These are phyloP conservation scores for Digitonthophagus gazella DNA, from an alignment of 2,888 invertebrate species.

Conservation along the genomic window DNA sequence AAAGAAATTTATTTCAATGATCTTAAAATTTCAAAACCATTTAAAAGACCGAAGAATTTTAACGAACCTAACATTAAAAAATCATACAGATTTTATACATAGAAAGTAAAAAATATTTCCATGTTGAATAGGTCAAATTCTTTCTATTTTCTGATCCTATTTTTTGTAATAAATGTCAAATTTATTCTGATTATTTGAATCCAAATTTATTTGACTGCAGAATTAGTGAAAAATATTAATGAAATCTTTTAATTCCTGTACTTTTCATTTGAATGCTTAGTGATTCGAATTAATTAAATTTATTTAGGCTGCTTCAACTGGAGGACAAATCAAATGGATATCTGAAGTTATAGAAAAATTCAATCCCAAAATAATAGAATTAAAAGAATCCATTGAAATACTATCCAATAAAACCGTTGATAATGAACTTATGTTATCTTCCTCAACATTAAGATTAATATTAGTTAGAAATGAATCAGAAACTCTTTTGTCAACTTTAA, in stretches of 20 bases:
- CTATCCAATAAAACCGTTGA: background rate
- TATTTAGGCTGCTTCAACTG: background rate
- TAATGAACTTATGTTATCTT: background rate
- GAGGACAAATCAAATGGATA: background rate
- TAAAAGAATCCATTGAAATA: background rate
- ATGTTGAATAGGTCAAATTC: too few species aligned
- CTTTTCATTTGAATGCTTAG: too few species aligned
- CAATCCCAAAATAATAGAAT: slow-evolving; percentile 4
- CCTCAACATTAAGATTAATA: background rate
- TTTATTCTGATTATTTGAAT: too few species aligned
- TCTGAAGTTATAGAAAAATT: background rate
- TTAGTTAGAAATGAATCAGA: background rate
- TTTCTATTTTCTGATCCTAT: too few species aligned
- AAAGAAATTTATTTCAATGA: too few species aligned
- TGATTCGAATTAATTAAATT: background rate
- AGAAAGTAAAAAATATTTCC: too few species aligned
- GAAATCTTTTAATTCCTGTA: background rate
- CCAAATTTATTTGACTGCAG: too few species aligned
- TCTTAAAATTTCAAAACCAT: too few species aligned
- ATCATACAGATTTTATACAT: too few species aligned
- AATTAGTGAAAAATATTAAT: background rate
- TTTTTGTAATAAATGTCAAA: too few species aligned
- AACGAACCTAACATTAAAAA: too few species aligned
- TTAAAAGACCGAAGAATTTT: too few species aligned
- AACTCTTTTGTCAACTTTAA: background rate